Conservation (phyloP, 2,113 vertebrate genomes). For the Anas platyrhynchos region DNA sequence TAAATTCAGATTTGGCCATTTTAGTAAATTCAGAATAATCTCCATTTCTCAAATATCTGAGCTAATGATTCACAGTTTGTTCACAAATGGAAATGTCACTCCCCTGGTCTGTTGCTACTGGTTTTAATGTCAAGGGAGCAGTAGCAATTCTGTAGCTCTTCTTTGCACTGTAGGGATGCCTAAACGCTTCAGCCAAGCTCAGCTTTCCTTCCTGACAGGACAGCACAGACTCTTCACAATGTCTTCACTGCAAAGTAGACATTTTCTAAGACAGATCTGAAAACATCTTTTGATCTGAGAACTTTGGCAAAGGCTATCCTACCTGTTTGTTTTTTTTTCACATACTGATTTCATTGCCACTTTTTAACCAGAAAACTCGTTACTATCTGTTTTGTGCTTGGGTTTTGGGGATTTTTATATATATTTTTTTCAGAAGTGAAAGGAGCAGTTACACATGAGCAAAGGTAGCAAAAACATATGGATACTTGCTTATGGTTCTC, state of each 20-base stretch:
- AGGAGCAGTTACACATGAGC: background rate
- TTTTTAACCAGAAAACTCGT: background rate
- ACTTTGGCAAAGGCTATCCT: background rate
- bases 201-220: background rate
- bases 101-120: background rate
- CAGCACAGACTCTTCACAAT: background rate
- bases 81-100: conserved; percentile 2
- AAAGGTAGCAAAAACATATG: background rate
- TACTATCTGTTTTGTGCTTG: background rate
- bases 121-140: background rate
- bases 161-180: background rate
- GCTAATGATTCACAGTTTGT: conserved; percentile 14
- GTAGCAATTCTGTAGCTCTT: background rate
- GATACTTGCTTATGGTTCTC: background rate
- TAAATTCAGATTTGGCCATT: conserved; percentile 63
- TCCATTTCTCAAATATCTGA: conserved; percentile 3
- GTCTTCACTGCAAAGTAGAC: background rate
- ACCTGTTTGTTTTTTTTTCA: background rate
- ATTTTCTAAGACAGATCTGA: background rate
- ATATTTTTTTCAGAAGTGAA: background rate
- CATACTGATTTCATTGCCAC: accelerated
- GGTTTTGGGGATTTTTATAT: background rate
- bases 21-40: conserved; percentile 58
- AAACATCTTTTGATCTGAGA: background rate
- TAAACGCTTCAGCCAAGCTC: accelerated